These are phyloP conservation scores for Australoheros facetus DNA, from an alignment of 2,797 vertebrate species.

Conservation along the genomic window DNA sequence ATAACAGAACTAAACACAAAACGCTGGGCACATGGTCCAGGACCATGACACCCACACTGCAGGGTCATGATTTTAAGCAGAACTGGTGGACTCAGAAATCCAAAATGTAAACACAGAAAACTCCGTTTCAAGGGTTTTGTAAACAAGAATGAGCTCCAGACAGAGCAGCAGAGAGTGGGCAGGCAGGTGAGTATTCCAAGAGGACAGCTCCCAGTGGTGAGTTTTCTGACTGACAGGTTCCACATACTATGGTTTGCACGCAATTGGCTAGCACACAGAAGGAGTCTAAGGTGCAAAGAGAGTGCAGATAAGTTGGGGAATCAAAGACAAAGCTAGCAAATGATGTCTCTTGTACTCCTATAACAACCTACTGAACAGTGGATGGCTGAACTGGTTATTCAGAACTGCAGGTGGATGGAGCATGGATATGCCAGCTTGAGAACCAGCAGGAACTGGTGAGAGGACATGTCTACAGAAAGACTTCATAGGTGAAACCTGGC, in stretches of 20 bases:
- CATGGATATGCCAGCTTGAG: not conserved
- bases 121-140: not conserved
- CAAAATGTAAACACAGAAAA: not conserved
- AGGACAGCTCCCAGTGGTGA: accelerated
- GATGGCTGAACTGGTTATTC: not conserved
- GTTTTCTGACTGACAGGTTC: not conserved
- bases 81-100: not conserved
- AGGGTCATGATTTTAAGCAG: not conserved
- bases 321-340: not conserved
- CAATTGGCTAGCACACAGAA: not conserved
- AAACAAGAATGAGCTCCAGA: not conserved
- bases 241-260: not conserved
- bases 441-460: not conserved
- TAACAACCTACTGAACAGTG: not conserved
- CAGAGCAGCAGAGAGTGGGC: not conserved
- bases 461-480: not conserved
- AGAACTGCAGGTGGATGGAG: not conserved
- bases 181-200: not conserved
- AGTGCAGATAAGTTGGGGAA: not conserved
- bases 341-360: not conserved
- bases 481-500: not conserved
- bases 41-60: not conserved
- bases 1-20: too few species aligned
- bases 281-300: not conserved
- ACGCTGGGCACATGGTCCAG: too few species aligned